Base-by-base conservation (phyloP, 2,888 invertebrate species). In the Pyrrhia umbra region DNA sequence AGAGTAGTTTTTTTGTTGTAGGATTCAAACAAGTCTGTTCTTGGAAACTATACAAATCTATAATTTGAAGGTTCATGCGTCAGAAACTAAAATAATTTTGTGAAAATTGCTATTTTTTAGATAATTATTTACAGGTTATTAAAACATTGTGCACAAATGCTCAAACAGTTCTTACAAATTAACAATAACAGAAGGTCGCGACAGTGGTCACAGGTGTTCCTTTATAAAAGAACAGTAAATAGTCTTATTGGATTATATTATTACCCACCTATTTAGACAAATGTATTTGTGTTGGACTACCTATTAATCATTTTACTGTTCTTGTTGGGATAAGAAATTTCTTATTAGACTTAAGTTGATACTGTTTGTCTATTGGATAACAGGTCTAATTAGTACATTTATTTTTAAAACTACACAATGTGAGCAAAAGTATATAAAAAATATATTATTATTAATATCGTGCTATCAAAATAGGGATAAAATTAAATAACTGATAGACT, bases 121-220 rank as follows among this genome's bases (percentile, higher is more conserved):
- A 50, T 25, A 30, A 47, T 64, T 46, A 67, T 46, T 50, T 45
- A 50, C 16, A 2, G 34, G 30, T 51, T 60, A 39, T 15, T 34
- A 30, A 8, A 18, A 30, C 43, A 58, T 56, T 68, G 56, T 76
- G 64, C 45, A 60, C 54, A 74, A 82, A 79, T 82, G 68, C 81
- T 81, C 70, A 82, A 57, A 80, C 64, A 74, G 47, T 67, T 69
- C 18, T 69, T 68, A 83, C 77, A 82, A 80, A 78, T 80, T 77
- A 77, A 81, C 66, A 82, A 79, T 81, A 79, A 76, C 57, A 71
- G 80, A 88, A 87, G 87, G 88, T 85, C 84, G 72, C 23, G 39
- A 27, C 61, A 63, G 82, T 86, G 80, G 83, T 84, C 88, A 84
- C 89, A 90, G 85, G 81, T 90, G 89, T 83, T 87, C 43, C 46